Conservation (phyloP, 2,797 vertebrate species). For the Decapterus maruadsi region DNA sequence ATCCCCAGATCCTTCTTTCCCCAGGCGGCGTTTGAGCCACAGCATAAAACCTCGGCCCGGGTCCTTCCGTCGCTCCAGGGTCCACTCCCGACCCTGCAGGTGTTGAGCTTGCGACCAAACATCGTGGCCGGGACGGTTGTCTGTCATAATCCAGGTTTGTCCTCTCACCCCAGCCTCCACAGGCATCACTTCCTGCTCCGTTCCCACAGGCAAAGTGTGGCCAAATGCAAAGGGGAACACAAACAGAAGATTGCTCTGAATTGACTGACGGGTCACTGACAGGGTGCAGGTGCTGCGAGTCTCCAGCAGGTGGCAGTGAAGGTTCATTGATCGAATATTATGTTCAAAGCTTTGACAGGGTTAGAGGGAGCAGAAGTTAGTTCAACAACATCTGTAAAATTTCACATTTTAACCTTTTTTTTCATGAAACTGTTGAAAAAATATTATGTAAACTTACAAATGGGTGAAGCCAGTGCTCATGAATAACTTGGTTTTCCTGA, state of each 20-base stretch:
- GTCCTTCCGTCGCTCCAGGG: conserved; percentile 43
- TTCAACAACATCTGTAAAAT: conserved; percentile 1
- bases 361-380: neutral
- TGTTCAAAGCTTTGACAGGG: neutral
- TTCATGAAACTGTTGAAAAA: neutral
- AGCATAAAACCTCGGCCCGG: conserved; percentile 13
- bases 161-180: conserved; percentile 36
- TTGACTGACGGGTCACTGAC: neutral
- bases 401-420: neutral
- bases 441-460: neutral
- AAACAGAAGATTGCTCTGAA: neutral
- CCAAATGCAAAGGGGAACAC: conserved; percentile 15
- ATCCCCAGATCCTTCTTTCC: conserved; percentile 40
- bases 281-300: conserved; percentile 4
- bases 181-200: conserved; percentile 28
- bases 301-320: conserved; percentile 69
- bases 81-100: conserved; percentile 60
- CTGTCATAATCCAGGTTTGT: conserved; percentile 16
- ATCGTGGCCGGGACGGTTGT: conserved; percentile 1
- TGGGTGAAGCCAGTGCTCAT: neutral
- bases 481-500: neutral
- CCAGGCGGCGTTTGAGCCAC: conserved; percentile 13
- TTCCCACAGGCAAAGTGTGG: conserved; percentile 38
- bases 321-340: conserved; percentile 5
- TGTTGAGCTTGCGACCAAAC: conserved; percentile 62